Base-by-base conservation (phyloP, 1,140 invertebrate genomes). In the Hermetia illucens region DNA sequence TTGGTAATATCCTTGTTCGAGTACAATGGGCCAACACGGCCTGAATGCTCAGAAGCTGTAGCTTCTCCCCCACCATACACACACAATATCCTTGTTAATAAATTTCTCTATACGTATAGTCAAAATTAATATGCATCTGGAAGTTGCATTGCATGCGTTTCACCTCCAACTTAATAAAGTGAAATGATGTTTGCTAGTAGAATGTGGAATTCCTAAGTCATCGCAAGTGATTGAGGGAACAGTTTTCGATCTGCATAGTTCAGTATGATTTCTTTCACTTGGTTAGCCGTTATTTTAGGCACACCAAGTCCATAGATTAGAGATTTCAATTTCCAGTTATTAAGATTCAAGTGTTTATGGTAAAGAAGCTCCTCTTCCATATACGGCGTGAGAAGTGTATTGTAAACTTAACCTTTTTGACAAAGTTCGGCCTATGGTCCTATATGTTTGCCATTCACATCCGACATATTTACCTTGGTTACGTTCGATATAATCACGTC, bases 371-470 rank as follows among this genome's bases (percentile, higher is more conserved):
- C 82, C 47, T 74, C 68, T 46, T 80, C 74, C 52, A 87, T 77
- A 48, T 79, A 83, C 3, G 86, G 84, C 42, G 80, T 80, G 1
- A 91, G 62, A 24, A 84, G 84, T 38, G 82, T 84, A 58, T 87
- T 87, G 46, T 67, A 62, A 9, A 89, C 72, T 17, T 65, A 64
- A 61, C 81, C 74, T 44, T 64, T 62, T 37, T 71, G 65, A 57
- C 84, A 89, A 21, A 79, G 71, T 47, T 77, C 76, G 17, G 82
- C 83, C 86, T 85, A 91, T 5, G 83, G 82, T 1, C 69, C 71
- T 61, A 88, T 70, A 59, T 89, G 86, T 52, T 87, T 86, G 51
- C 89, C 85, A 62, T 89, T 89, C 22, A 85, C 71, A 6, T 66
- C 64, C 5, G 63, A 67, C 61, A 85, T 66, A 61, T 82, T 79